A percentile compares a stretch with the other conserved stretches of the same genome.
These are phyloP conservation scores for Dinoponera quadriceps DNA, from an alignment of 1,140 invertebrate genomes.

Conservation along the genomic window DNA sequence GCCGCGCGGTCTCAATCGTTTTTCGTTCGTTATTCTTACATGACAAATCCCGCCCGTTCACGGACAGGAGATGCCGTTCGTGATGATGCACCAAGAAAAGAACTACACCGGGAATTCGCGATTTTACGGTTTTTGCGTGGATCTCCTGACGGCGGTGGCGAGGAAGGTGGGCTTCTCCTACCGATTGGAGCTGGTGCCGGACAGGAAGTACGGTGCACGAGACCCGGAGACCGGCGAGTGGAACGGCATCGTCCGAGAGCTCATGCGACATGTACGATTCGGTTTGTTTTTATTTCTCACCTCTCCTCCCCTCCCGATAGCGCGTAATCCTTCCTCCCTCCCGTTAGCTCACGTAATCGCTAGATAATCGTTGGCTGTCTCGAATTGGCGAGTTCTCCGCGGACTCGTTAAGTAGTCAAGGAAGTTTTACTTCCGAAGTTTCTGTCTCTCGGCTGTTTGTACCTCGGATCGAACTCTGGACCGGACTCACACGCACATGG, in stretches of 20 bases:
- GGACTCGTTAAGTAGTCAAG: background rate
- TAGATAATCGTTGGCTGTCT: background rate
- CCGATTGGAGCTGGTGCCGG: constrained; percentile 90
- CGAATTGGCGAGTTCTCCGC: background rate
- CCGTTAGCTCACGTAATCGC: background rate
- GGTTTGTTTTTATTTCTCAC: constrained; percentile 79
- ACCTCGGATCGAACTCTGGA: too few relatives aligned
- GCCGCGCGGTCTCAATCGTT: constrained; percentile 51
- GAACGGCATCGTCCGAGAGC: constrained; percentile 94
- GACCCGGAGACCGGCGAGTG: constrained; percentile 90
- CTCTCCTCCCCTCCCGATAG: constrained; percentile 3
- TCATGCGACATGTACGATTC: constrained; percentile 90
- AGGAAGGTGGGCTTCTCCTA: constrained; percentile 91
- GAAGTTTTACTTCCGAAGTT: background rate
- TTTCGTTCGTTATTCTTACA: constrained; percentile 72
- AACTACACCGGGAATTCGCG: constrained; percentile 89
- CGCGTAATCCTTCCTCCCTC: too few relatives aligned
- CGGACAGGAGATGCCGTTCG: constrained; percentile 89
- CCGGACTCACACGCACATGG: too few relatives aligned
- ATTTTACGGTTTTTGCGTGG: constrained; percentile 93
- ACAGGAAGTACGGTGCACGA: constrained; percentile 91
- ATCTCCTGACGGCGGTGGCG: constrained; percentile 89
- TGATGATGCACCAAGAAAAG: constrained; percentile 89
- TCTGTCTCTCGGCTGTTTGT: too few relatives aligned
- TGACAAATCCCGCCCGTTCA: constrained; percentile 52